These are phyloP conservation scores for Corella eumyota DNA, from an alignment of 23 tunicate species.

Conservation along the genomic window DNA sequence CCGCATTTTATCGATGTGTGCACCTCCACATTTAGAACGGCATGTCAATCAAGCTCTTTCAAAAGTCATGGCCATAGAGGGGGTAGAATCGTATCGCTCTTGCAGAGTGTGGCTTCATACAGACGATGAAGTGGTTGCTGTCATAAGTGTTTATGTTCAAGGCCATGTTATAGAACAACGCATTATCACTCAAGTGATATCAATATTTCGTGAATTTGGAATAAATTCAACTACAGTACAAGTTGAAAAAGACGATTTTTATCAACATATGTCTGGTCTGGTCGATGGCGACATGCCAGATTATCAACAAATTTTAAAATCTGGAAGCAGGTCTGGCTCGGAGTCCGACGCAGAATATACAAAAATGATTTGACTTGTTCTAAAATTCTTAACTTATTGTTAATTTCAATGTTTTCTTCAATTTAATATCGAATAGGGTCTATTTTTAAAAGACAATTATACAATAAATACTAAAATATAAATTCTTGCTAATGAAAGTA, in stretches of 20 bases:
- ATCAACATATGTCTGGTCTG: constrained; percentile 81
- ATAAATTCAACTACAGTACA: constrained; percentile 64
- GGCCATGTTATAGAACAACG: constrained; percentile 85
- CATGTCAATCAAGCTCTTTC: constrained; percentile 40
- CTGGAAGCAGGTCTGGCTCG: background rate
- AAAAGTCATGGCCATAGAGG: constrained; percentile 41
- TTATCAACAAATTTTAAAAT: background rate
- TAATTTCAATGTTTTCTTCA: too few relatives aligned
- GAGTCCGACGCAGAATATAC: constrained; percentile 6
- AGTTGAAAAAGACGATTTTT: constrained; percentile 90
- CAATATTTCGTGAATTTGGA: constrained; percentile 44
- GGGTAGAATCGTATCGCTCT: constrained; percentile 43
- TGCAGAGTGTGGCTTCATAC: constrained; percentile 83
- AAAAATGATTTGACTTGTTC: background rate
- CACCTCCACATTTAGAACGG: constrained; percentile 38
- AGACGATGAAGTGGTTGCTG: constrained; percentile 34
- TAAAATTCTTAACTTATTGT: too few relatives aligned
- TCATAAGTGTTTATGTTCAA: constrained; percentile 44
- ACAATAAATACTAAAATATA: too few relatives aligned
- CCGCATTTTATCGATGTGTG: constrained; percentile 35
- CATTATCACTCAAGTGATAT: constrained; percentile 62
- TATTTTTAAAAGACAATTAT: too few relatives aligned
- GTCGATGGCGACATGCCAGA: background rate
- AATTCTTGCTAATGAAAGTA: too few relatives aligned
- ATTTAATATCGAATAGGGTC: too few relatives aligned